Percentiles rank a stretch among this genome's conserved stretches.
phyloP scores from a whole-genome alignment of 2,113 vertebrate genomes.

The Scatophagus argus region DNA sequence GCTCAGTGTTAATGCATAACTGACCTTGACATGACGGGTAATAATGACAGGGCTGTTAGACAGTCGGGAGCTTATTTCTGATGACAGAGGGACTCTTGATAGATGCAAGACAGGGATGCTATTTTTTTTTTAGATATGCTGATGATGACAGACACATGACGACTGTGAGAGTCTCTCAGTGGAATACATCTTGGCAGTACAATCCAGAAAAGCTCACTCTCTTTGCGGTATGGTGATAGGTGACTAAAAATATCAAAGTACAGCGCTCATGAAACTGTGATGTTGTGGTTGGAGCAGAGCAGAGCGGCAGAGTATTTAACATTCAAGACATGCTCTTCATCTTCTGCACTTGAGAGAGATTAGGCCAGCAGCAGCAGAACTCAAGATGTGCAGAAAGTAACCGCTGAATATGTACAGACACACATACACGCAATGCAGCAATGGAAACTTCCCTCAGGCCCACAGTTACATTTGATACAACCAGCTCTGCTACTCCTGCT shows the following conservation, averaged over 20 bases:
- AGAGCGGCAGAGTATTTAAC: slow-evolving; percentile 35
- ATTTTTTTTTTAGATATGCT: not conserved
- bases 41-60: slow-evolving; percentile 25
- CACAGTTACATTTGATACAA: slow-evolving; percentile 1
- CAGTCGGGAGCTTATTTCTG: slow-evolving; percentile 7
- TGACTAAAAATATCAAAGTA: slow-evolving; percentile 41
- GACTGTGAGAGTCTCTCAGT: not conserved
- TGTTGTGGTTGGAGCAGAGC: slow-evolving; percentile 4
- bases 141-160: slow-evolving; percentile 6
- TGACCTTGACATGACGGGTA: slow-evolving; percentile 27
- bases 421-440: not conserved
- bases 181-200: not conserved
- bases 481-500: slow-evolving; percentile 2
- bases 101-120: not conserved
- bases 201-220: not conserved
- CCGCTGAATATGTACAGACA: not conserved
- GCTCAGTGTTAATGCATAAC: not conserved
- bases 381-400: slow-evolving; percentile 12
- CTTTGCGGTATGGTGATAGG: not conserved
- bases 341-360: slow-evolving; percentile 36
- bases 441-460: slow-evolving; percentile 53
- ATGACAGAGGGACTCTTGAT: slow-evolving; percentile 32
- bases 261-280: slow-evolving; percentile 32
- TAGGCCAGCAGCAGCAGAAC: slow-evolving; percentile 35
- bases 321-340: slow-evolving; percentile 43